A percentile compares a stretch with the other conserved stretches of the same genome.
phyloP scores from a whole-genome alignment of 2,888 invertebrate species.

The Argyresthia goedartella region DNA sequence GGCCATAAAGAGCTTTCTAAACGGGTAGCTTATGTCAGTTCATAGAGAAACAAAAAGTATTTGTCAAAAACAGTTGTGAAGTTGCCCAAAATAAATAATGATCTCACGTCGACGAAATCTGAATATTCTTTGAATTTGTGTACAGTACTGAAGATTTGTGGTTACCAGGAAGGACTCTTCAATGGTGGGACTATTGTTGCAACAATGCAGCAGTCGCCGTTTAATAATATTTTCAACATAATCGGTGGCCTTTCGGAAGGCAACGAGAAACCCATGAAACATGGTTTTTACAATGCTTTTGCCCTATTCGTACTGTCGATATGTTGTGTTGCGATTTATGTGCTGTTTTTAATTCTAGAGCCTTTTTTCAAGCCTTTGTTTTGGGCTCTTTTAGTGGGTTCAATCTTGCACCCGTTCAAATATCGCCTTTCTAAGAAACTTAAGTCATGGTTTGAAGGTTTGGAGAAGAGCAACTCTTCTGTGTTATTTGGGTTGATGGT shows the following conservation, averaged over 20 bases:
- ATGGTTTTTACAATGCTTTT: constrained; percentile 91
- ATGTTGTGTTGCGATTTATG: constrained; percentile 78
- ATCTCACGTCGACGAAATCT: background rate
- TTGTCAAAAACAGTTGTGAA: no score
- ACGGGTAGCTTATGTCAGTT: background rate
- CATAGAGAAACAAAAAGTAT: no score
- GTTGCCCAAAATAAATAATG: constrained; percentile 7
- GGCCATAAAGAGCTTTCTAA: background rate
- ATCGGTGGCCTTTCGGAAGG: constrained; percentile 79
- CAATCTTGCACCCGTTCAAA: constrained; percentile 96
- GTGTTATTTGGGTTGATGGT: constrained; percentile 70
- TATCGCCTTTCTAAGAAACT: constrained; percentile 81
- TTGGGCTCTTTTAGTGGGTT: constrained; percentile 98
- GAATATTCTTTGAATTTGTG: background rate
- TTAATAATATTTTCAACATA: constrained; percentile 78
- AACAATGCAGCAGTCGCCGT: constrained; percentile 66
- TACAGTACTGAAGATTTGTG: no score
- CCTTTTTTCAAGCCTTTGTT: constrained; percentile 94
- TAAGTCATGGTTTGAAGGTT: constrained; percentile 81
- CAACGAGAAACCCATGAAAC: constrained; percentile 90
- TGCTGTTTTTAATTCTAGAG: constrained; percentile 86
- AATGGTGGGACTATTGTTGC: background rate
- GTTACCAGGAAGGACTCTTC: no score
- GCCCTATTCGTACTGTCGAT: constrained; percentile 82
- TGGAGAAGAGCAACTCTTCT: constrained; percentile 77